A percentile compares a stretch with the other conserved stretches of the same genome.
phyloP scores from a whole-genome alignment of 2,888 invertebrate genomes.

The Cancer borealis region DNA sequence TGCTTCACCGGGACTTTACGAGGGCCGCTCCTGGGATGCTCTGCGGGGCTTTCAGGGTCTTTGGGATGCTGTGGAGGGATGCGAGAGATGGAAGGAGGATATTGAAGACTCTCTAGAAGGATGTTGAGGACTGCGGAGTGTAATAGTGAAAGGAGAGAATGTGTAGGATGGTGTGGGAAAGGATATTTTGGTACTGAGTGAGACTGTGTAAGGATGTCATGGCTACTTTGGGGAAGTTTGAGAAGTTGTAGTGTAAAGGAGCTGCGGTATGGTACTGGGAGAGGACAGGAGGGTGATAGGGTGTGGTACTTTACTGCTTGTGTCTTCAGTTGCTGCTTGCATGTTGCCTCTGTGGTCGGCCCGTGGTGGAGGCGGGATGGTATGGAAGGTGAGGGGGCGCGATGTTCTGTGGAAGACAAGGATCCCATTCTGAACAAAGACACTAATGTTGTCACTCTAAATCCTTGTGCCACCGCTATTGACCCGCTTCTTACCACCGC shows the following conservation, averaged over 20 bases:
- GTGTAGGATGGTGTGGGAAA: not conserved
- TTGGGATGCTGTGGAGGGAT: not conserved
- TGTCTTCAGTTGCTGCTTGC: not conserved
- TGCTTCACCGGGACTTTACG: conserved; percentile 4
- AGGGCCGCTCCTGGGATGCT: conserved; percentile 8
- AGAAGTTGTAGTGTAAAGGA: not conserved
- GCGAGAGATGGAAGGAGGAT: not conserved
- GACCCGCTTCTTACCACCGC: not conserved
- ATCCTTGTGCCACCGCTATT: not conserved
- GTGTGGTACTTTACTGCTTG: not conserved
- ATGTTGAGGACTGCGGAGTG: not conserved
- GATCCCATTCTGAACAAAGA: not conserved
- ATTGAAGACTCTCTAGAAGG: too few species aligned
- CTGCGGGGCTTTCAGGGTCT: not conserved
- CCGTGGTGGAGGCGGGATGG: not conserved
- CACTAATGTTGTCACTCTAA: not conserved
- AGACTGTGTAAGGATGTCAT: not conserved
- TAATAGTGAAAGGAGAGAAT: not conserved
- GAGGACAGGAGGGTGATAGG: not conserved
- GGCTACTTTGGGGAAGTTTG: not conserved
- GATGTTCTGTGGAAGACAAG: not conserved
- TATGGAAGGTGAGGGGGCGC: not conserved
- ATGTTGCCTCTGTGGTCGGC: not conserved
- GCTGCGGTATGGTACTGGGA: not conserved
- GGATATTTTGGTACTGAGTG: not conserved